Percentiles rank a stretch among this genome's conserved stretches.
These are phyloP conservation scores for Oncorhynchus nerka DNA, from an alignment of 2,113 vertebrate genomes.

Conservation along the genomic window DNA sequence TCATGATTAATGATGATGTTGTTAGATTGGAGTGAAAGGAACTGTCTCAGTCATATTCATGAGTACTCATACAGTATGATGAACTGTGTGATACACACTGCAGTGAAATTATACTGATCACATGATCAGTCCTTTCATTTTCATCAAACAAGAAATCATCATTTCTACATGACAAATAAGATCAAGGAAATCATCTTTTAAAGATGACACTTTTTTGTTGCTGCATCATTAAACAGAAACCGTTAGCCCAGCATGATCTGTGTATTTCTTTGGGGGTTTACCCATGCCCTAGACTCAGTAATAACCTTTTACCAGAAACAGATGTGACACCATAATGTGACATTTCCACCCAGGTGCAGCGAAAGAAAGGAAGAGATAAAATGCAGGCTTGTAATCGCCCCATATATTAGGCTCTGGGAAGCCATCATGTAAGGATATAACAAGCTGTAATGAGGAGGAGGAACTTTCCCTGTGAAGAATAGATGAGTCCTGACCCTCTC, in stretches of 20 bases:
- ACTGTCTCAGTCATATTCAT: background rate
- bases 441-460: conserved; percentile 54
- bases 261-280: conserved; percentile 24
- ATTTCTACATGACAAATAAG: background rate
- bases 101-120: background rate
- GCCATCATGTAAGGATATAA: conserved; percentile 63
- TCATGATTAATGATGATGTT: background rate
- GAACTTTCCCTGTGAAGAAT: conserved; percentile 36
- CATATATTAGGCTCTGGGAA: conserved; percentile 55
- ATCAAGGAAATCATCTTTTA: background rate
- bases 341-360: conserved; percentile 48
- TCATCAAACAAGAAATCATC: background rate
- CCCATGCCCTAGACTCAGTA: conserved; percentile 45
- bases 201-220: background rate
- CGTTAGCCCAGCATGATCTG: conserved; percentile 27
- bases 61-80: background rate
- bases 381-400: conserved; percentile 48
- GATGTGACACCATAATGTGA: conserved; percentile 43
- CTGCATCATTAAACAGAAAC: conserved; percentile 30
- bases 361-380: conserved; percentile 21
- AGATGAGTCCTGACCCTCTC: conserved; percentile 60
- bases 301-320: conserved; percentile 43
- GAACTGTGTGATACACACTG: background rate
- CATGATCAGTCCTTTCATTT: background rate
- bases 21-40: conserved; percentile 76